Conservation (phyloP, 2,888 invertebrate genomes). For the Clivina fossor region DNA sequence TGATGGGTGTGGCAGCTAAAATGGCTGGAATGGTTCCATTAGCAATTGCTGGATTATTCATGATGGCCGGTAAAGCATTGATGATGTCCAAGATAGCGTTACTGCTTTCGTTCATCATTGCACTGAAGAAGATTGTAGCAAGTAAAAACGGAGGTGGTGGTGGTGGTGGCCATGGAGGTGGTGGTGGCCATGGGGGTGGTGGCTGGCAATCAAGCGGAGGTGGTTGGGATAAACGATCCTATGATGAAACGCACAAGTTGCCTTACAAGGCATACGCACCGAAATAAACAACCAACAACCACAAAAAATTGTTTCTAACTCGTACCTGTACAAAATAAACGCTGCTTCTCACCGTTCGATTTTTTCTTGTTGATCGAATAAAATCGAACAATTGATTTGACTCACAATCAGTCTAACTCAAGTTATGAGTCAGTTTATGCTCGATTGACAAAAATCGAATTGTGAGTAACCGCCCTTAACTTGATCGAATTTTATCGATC, state of each 20-base stretch:
- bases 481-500: too few species aligned
- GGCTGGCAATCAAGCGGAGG: constrained; percentile 52
- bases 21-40: constrained; percentile 79
- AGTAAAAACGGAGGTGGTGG: constrained; percentile 64
- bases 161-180: constrained; percentile 55
- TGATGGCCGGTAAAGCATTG: constrained; percentile 83
- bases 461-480: too few species aligned
- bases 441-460: too few species aligned
- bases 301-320: constrained; percentile 4
- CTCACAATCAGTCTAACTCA: too few species aligned
- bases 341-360: constrained; percentile 23
- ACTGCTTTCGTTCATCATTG: constrained; percentile 77
- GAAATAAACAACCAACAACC: constrained; percentile 47
- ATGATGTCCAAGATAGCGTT: constrained; percentile 79
- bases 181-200: constrained; percentile 54
- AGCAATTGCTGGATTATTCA: constrained; percentile 77
- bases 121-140: constrained; percentile 76
- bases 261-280: constrained; percentile 70
- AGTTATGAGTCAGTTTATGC: too few species aligned
- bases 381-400: too few species aligned
- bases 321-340: constrained; percentile 25
- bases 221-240: constrained; percentile 73
- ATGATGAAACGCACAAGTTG: constrained; percentile 63
- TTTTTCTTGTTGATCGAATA: too few species aligned
- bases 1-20: constrained; percentile 85